Evolutionary conservation across 2,797 vertebrate species (phyloP).

Genomic region (Rhinophrynus dorsalis): DNA sequence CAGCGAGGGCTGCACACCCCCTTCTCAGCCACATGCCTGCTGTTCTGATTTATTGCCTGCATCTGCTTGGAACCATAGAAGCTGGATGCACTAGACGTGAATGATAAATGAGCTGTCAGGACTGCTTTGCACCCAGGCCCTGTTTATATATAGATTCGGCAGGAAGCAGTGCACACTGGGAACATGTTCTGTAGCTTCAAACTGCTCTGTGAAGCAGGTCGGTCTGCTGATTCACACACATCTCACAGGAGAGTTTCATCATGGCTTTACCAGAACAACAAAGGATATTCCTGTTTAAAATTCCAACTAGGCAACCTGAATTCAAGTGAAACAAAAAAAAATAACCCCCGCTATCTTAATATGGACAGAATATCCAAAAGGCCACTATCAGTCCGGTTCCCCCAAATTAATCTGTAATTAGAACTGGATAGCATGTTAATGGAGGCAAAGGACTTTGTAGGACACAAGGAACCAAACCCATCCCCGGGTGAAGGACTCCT

Average conservation of each 20-base stretch:
- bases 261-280: conserved; percentile 48
- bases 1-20: too few species aligned
- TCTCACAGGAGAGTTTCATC: conserved; percentile 54
- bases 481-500: too few species aligned
- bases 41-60: conserved; percentile 17
- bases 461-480: too few species aligned
- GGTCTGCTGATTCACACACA: conserved; percentile 39
- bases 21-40: neutral
- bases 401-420: conserved; percentile 61
- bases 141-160: conserved; percentile 20
- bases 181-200: conserved; percentile 32
- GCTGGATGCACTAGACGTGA: neutral
- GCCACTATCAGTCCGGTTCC: too few species aligned
- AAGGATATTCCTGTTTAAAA: too few species aligned
- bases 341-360: too few species aligned
- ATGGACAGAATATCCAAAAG: too few species aligned
- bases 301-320: too few species aligned
- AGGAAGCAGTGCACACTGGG: conserved; percentile 53
- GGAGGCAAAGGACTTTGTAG: too few species aligned
- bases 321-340: too few species aligned
- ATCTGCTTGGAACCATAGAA: too few species aligned
- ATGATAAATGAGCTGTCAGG: conserved; percentile 29
- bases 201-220: conserved; percentile 47
- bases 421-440: too few species aligned
- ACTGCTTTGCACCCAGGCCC: conserved; percentile 1